Conservation (phyloP, 2,113 vertebrate species). For the Cyanistes caeruleus region DNA sequence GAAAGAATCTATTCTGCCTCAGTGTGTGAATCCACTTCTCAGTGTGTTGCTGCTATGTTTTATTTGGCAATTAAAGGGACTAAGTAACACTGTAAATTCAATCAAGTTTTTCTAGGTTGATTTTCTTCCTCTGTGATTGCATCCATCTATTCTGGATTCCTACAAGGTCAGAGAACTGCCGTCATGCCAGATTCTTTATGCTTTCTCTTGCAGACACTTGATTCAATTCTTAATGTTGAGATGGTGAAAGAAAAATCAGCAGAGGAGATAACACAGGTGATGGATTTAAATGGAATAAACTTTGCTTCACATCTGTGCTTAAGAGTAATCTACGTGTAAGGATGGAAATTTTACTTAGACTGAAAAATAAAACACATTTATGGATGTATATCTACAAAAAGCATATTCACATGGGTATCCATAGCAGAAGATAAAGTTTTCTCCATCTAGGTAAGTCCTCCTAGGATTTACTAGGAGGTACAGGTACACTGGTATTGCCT, state of each 20-base stretch:
- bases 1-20: neutral
- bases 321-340: neutral
- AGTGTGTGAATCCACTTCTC: neutral
- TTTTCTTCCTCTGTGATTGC: neutral
- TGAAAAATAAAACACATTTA: neutral
- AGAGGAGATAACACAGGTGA: constrained; percentile 89
- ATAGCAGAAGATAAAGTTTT: neutral
- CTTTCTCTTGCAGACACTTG: constrained; percentile 81
- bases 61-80: neutral
- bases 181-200: neutral
- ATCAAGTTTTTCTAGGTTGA: neutral
- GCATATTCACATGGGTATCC: neutral
- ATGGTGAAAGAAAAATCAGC: constrained; percentile 87
- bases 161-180: neutral
- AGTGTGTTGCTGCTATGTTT: neutral
- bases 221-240: constrained; percentile 89
- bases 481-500: neutral
- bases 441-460: neutral
- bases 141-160: neutral
- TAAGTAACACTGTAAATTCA: neutral
- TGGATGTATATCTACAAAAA: neutral
- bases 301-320: neutral
- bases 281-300: neutral
- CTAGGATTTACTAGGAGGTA: neutral
- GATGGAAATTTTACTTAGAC: neutral